Evolutionary conservation across 2,797 vertebrate species (phyloP), one percentile per base, ranked within the genome.

Genomic region (Syncerus caffer): DNA sequence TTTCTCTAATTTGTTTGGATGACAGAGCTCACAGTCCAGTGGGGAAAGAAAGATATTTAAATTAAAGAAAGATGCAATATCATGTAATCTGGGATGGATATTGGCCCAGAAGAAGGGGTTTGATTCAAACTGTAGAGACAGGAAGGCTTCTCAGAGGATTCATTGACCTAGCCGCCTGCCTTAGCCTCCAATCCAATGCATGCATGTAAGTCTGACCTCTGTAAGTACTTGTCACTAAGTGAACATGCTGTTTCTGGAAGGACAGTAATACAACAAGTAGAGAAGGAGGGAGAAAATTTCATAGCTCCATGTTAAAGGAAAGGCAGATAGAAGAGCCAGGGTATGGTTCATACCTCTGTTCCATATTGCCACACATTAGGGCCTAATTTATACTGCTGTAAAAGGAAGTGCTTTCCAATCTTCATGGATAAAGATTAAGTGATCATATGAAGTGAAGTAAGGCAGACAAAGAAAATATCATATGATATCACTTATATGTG

Each of bases 321-420:
- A 0, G 71, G 4, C 23, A 89, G 31, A 53, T 29, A 47, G 25
- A 51, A 71, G 8, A 76, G 14, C 2, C 42, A 50, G 38, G 38
- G 2, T 45, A 3, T 31, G 55, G 15, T 38, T 47, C 27, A 38
- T 7, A 55, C 47, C 47, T 25, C 25, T 91, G 7, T 14, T 76
- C 7, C 1, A 0, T 8, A 27, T 5, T 55, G 42, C 25, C 64
- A 0, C 4, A 50, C 7, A 8, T n/a, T 47, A 34, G 51, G 14
- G 38, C 74, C 2, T 21, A 4, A 21, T 15, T 2, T 29, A 3
- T 7, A 8, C 16, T 14, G 1, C 3, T 83, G 8, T 38, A 23
- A 74, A 57, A 62, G 3, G 1, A 7, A 29, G 16, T 21, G 4
- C 4, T 71, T 71, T 71, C 67, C 19, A 71, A 0, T 38, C 34